These are phyloP conservation scores for Indicator maculatus DNA, from an alignment of 2,113 vertebrate genomes.

Conservation along the genomic window DNA sequence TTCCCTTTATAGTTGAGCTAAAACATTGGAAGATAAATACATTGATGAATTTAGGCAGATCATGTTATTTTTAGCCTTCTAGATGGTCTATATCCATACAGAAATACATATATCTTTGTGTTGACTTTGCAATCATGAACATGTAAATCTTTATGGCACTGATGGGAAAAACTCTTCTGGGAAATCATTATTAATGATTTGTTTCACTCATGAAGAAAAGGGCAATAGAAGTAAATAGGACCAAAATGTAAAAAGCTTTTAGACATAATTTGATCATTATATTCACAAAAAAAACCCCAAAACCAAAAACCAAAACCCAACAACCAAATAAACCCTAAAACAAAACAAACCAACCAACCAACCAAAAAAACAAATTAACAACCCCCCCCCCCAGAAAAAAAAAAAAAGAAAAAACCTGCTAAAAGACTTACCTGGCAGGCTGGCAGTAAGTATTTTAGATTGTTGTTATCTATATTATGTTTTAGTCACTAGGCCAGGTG, in stretches of 20 bases:
- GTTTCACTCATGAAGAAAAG: not conserved
- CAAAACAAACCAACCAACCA: too few relatives aligned
- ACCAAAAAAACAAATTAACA: not conserved
- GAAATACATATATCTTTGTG: not conserved
- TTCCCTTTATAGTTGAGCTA: not conserved
- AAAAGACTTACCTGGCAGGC: not conserved
- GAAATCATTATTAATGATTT: slow-evolving; percentile 40
- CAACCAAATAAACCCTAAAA: too few relatives aligned
- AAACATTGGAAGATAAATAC: not conserved
- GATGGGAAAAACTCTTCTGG: not conserved
- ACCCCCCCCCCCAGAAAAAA: too few relatives aligned
- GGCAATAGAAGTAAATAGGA: not conserved
- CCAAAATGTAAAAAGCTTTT: not conserved
- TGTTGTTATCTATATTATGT: not conserved
- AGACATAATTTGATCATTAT: not conserved
- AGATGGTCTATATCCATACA: not conserved
- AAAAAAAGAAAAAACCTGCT: not conserved
- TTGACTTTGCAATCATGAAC: not conserved
- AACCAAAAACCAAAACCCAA: too few relatives aligned
- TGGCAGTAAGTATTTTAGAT: not conserved
- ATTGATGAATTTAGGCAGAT: not conserved
- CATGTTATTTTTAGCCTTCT: not conserved
- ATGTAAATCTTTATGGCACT: not conserved
- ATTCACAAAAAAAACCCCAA: not conserved
- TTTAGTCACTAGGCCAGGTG: not conserved